Percentiles rank a stretch among this genome's conserved stretches.
Evolutionary conservation across 2,888 invertebrate species (phyloP).

Genomic region (Caenorhabditis sp.): DNA sequence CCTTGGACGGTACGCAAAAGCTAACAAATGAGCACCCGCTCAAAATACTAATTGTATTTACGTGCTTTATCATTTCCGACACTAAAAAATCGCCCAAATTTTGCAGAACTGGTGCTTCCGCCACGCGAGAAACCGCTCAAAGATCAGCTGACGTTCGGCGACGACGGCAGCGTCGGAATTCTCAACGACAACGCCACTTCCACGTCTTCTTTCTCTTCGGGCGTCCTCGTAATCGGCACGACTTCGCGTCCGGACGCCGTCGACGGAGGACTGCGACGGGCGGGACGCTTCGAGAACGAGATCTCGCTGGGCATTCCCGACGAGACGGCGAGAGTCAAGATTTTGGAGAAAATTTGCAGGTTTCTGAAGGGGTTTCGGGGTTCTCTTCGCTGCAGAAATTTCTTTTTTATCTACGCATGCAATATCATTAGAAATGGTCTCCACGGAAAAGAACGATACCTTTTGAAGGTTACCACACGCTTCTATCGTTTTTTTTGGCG

Average conservation of each 20-base stretch:
- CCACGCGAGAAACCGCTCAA: conserved; percentile 61
- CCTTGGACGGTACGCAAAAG: conserved; percentile 92
- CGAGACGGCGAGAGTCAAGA: conserved; percentile 84
- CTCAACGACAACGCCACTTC: conserved; percentile 20
- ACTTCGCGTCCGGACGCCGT: conserved; percentile 93
- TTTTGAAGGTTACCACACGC: no score
- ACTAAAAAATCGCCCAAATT: background rate
- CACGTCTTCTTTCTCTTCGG: conserved; percentile 15
- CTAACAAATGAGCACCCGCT: no score
- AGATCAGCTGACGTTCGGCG: conserved; percentile 61
- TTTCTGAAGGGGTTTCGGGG: conserved; percentile 41
- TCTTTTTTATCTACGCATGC: background rate
- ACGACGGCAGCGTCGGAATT: conserved; percentile 63
- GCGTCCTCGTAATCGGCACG: conserved; percentile 87
- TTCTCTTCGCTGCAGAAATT: no score
- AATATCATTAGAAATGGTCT: no score
- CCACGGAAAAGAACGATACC: no score
- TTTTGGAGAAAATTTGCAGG: conserved; percentile 73
- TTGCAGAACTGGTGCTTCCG: conserved; percentile 65
- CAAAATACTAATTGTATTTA: no score
- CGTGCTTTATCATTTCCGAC: background rate
- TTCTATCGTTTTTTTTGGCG: background rate
- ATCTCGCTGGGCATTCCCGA: conserved; percentile 94
- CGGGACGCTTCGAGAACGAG: conserved; percentile 75
- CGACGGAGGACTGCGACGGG: conserved; percentile 88